These are phyloP conservation scores for Macaria notata DNA, from an alignment of 2,888 invertebrate species.

Conservation along the genomic window DNA sequence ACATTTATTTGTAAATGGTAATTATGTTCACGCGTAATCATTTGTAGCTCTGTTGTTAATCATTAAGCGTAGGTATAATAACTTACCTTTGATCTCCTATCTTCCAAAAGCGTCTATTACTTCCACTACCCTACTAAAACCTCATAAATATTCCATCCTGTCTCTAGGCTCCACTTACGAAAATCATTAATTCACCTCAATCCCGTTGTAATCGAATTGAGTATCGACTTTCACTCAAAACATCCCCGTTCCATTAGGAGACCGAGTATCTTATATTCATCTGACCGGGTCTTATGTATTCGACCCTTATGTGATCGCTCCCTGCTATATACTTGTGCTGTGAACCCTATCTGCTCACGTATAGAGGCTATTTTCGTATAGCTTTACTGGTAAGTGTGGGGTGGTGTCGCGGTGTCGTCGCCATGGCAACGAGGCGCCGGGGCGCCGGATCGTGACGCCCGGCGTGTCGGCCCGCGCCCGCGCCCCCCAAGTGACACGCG, in stretches of 20 bases:
- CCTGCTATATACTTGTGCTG: conserved; percentile 27
- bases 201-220: conserved; percentile 70
- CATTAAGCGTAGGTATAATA: too few relatives aligned
- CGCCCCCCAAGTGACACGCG: conserved; percentile 80
- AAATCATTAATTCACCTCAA: conserved; percentile 40
- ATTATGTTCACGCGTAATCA: too few relatives aligned
- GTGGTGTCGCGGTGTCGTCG: conserved; percentile 80
- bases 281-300: conserved; percentile 80
- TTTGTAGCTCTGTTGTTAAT: too few relatives aligned
- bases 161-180: conserved; percentile 28
- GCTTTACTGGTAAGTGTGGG: conserved; percentile 39
- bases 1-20: too few relatives aligned
- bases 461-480: conserved; percentile 81
- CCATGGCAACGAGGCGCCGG: conserved; percentile 83
- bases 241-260: conserved; percentile 79
- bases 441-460: conserved; percentile 84
- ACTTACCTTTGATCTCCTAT: too few relatives aligned
- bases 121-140: too few relatives aligned
- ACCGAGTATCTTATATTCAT: conserved; percentile 81
- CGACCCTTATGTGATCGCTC: conserved; percentile 64
- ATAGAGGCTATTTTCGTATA: conserved; percentile 58
- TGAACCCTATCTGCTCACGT: conserved; percentile 38
- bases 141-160: conserved; percentile 17
- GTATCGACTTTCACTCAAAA: conserved; percentile 79
- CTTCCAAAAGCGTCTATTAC: too few relatives aligned